Base-by-base conservation (phyloP, 2,797 vertebrate genomes). In the Gambelia wislizenii region DNA sequence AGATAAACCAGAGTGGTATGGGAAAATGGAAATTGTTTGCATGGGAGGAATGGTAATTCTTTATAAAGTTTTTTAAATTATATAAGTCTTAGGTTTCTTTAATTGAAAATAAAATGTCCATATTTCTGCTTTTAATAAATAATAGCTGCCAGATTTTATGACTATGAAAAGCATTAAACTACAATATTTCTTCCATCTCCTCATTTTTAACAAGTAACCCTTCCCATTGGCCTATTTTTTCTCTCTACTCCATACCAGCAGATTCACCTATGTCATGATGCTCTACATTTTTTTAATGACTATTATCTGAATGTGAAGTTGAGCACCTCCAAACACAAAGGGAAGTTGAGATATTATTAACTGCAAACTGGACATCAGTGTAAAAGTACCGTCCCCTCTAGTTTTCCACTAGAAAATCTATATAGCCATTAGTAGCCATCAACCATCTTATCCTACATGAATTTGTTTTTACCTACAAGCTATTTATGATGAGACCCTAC, bases 121-220 rank as follows among this genome's bases (percentile, higher is more conserved):
- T 91, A 84, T 13, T 93, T 88, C 9, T 88, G 33, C n/a, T 88
- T 91, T 91, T 83, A n/a, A 81, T 86, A 59, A 70, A 88, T 92
- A 90, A 87, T 92, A 89, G 67, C 36, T 94, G 20, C 67, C 44
- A 70, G 44, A 86, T 81, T 30, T 90, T 27, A 78, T 88, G 36
- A 83, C 72, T 30, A 83, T 89, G 92, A 92, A 95, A 94, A 54
- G 72, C 56, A 79, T 1, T 30, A 5, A 91, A 84, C 80, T 85
- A 18, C 25, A 92, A 85, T 20, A 67, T 36, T 25, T 78, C 52
- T 74, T 44, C 33, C 44, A 76, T 90, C 18, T 76, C 36, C 85
- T 64, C 82, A 69, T 18, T 36, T 93, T 54, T 83, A 83, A 52
- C n/a, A 83, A 82, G 13, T 44, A 42, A 82, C 22, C 20, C 20